Conservation (phyloP, 2,113 vertebrate genomes). For the Podarcis cretensis region DNA sequence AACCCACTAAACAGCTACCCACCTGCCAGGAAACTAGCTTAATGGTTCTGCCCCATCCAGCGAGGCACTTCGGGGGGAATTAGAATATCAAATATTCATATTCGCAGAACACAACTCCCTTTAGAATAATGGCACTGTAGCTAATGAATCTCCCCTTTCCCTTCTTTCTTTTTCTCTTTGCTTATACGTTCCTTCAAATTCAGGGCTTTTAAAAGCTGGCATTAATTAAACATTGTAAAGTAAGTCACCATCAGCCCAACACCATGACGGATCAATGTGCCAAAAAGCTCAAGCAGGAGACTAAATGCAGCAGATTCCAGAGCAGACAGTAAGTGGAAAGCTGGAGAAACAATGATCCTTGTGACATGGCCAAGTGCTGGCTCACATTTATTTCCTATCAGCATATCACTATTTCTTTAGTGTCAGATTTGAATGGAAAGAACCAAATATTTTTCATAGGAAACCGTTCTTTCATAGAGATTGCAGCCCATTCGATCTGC, state of each 20-base stretch:
- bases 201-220: background rate
- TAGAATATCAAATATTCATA: background rate
- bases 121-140: background rate
- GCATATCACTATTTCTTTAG: background rate
- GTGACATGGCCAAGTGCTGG: background rate
- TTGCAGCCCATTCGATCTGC: background rate
- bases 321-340: conserved; percentile 18
- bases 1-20: no score
- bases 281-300: background rate
- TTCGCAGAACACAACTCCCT: background rate
- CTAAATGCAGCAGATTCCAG: background rate
- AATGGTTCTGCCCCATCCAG: background rate
- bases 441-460: conserved; percentile 7
- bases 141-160: background rate
- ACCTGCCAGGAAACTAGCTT: background rate
- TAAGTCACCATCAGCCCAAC: background rate
- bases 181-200: background rate
- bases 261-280: background rate
- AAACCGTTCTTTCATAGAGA: conserved; percentile 4
- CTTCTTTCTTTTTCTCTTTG: no score
- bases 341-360: conserved; percentile 12
- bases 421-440: conserved; percentile 1
- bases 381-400: background rate
- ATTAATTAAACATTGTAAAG: background rate
- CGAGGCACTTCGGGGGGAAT: background rate